Evolutionary conservation across 1,140 invertebrate genomes (phyloP), one percentile per base, ranked within the genome.

Genomic region (Drosophila sturtevanti): DNA sequence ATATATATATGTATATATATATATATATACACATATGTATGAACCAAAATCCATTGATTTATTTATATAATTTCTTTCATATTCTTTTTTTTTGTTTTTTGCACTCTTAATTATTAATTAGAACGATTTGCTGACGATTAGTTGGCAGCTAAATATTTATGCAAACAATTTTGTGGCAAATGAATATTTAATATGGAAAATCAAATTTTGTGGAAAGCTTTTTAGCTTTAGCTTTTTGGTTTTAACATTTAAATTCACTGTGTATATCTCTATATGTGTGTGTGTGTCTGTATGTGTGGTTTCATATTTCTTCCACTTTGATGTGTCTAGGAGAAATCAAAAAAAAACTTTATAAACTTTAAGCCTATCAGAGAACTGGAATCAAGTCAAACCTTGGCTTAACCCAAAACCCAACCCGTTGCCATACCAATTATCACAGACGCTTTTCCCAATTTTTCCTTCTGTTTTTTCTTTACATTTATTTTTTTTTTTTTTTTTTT

Each of bases 71-170:
- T n/a, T n/a, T n/a, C n/a, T n/a, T n/a, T n/a, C n/a, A n/a, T n/a
- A n/a, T 55, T n/a, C 0, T 55, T 55, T 55, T 31, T 14, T 10
- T 55, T 21, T 55, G 74, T 64, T 64, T 31, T 14, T 31, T 24
- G 12, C 37, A 48, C 37, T 54, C 37, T 75, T 31, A 85, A 69
- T 64, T 58, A 69, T 80, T 68, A 61, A 84, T 79, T 67, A 72
- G 62, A 61, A 35, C 62, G 67, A 72, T 79, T 71, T 44, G 16
- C 24, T 38, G 24, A 22, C 38, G 52, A 55, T 72, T 77, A 60
- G 51, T 18, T 63, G 59, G n/a, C 16, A 48, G 41, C 41, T 3
- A 7, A 44, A 41, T 41, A 7, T 41, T 41, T 41, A 21, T 58
- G n/a, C 18, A 48, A 9, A 48, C n/a, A 48, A 44, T 44, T 44